A percentile compares a stretch with the other conserved stretches of the same genome.
These are phyloP conservation scores for Lethenteron camtschaticum DNA, from an alignment of 2,113 vertebrate genomes.

Conservation along the genomic window DNA sequence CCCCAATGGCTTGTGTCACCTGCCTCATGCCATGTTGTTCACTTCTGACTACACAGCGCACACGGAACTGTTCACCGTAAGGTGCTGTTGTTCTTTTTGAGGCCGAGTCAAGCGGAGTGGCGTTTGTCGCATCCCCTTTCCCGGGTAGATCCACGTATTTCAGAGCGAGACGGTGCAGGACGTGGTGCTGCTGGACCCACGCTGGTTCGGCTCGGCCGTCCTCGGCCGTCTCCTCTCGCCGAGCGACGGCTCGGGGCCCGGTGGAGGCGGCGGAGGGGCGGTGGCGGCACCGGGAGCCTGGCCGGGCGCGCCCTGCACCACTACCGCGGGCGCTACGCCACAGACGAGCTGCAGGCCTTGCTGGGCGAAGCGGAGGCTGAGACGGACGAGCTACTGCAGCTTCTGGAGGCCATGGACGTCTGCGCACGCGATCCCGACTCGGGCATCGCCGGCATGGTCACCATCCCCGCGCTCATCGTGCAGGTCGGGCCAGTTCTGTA, in stretches of 20 bases:
- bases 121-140: neutral
- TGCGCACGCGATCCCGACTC: slow-evolving; percentile 55
- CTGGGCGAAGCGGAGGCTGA: slow-evolving; percentile 71
- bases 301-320: slow-evolving; percentile 62
- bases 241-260: slow-evolving; percentile 38
- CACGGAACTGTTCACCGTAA: neutral
- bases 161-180: slow-evolving; percentile 96
- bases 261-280: too few species aligned
- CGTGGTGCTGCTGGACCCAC: slow-evolving; percentile 79
- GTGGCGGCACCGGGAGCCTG: too few species aligned
- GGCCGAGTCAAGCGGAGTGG: slow-evolving; percentile 2
- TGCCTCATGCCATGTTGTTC: too few species aligned
- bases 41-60: neutral
- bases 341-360: slow-evolving; percentile 71
- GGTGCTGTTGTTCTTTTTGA: neutral
- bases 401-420: slow-evolving; percentile 90
- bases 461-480: slow-evolving; percentile 79
- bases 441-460: slow-evolving; percentile 47
- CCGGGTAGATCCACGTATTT: slow-evolving; percentile 73
- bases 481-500: too few species aligned
- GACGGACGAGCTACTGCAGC: slow-evolving; percentile 49
- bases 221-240: slow-evolving; percentile 56
- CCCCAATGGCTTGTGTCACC: neutral
- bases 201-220: slow-evolving; percentile 68
- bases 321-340: slow-evolving; percentile 76